Percentiles rank a stretch among this genome's conserved stretches.
Conservation (phyloP, 2,113 vertebrate genomes). For the Falco punctatus region DNA sequence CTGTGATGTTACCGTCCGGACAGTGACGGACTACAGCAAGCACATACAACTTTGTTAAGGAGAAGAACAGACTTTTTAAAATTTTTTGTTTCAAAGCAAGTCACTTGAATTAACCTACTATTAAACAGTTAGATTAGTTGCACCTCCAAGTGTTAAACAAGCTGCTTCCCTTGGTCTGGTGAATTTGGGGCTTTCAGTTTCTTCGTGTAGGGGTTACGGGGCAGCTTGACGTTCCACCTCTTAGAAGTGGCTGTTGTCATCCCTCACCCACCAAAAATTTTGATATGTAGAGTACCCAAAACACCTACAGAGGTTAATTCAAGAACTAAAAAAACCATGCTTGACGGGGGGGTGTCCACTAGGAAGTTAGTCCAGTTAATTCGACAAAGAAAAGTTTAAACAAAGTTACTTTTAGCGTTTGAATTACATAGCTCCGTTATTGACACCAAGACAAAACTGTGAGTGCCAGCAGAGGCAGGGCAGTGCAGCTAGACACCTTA, state of each 20-base stretch:
- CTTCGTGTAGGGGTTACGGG: background rate
- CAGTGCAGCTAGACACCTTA: background rate
- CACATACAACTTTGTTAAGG: background rate
- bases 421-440: background rate
- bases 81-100: background rate
- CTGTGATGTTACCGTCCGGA: background rate
- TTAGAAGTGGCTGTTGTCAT: background rate
- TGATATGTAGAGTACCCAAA: background rate
- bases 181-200: background rate
- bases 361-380: background rate
- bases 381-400: background rate
- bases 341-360: background rate
- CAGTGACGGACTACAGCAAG: background rate
- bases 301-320: background rate
- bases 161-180: background rate
- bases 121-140: background rate
- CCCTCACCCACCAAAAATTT: background rate
- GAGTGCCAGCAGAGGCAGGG: background rate
- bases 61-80: background rate
- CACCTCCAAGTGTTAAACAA: background rate
- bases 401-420: background rate
- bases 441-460: background rate
- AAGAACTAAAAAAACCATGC: background rate
- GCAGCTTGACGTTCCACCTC: fast-evolving
- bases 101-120: background rate